A percentile compares a stretch with the other conserved stretches of the same genome.
Evolutionary conservation across 30 jellyfish, hydroid and myxozoan species (phyloP).

Genomic region (Calvadosia cruxmelitensis): DNA sequence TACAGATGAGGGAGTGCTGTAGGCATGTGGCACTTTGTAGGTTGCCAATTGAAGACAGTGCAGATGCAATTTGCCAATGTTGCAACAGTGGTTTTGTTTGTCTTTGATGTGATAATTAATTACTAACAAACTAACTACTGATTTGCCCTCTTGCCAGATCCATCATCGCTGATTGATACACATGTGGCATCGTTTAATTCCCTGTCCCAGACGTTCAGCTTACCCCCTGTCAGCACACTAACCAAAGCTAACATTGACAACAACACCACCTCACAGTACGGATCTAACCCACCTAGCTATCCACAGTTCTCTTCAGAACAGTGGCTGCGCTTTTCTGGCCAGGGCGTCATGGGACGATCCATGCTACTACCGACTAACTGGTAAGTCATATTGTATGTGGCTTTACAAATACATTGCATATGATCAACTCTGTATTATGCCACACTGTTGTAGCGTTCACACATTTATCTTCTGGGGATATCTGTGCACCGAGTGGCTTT

Average conservation of each 20-base stretch:
- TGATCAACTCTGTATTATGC: too few species aligned
- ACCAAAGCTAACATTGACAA: slow-evolving; percentile 37
- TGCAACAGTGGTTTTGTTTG: too few species aligned
- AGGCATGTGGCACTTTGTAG: too few species aligned
- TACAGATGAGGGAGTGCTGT: too few species aligned
- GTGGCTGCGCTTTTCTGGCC: slow-evolving; percentile 64
- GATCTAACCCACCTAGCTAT: slow-evolving; percentile 34
- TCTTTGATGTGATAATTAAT: too few species aligned
- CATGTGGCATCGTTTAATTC: slow-evolving; percentile 41
- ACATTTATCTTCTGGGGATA: too few species aligned
- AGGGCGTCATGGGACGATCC: slow-evolving; percentile 56
- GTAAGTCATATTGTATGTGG: slow-evolving; percentile 14
- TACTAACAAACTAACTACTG: background rate
- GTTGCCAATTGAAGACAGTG: too few species aligned
- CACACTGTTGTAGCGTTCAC: too few species aligned
- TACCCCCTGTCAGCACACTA: slow-evolving; percentile 99
- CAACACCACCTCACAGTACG: slow-evolving; percentile 60
- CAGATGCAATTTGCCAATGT: too few species aligned
- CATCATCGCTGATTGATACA: slow-evolving; percentile 60
- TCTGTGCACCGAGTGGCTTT: too few species aligned
- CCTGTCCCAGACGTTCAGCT: slow-evolving; percentile 48
- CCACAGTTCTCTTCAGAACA: slow-evolving; percentile 58
- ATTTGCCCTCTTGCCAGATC: slow-evolving; percentile 19
- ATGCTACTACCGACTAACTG: slow-evolving; percentile 53
- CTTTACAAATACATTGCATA: too few species aligned